Percentiles rank a stretch among this genome's conserved stretches.
Evolutionary conservation across 2,797 vertebrate species (phyloP).

Genomic region (Helicolenus hilgendorfi): DNA sequence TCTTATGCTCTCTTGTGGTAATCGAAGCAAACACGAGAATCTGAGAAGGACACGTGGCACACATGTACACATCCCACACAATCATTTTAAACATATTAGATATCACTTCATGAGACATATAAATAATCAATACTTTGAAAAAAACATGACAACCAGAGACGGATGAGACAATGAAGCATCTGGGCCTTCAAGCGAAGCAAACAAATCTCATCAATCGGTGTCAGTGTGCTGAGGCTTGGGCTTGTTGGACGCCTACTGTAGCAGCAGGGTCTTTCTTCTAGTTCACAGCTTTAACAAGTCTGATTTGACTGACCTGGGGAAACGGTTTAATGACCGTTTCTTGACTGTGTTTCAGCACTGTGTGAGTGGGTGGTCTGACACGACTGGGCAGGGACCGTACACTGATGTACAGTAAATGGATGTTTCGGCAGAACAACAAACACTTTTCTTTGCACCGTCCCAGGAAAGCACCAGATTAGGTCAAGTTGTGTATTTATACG

Average conservation of each 20-base stretch:
- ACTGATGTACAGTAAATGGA: constrained; percentile 87
- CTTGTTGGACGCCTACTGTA: constrained; percentile 45
- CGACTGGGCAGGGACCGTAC: constrained; percentile 74
- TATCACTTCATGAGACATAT: constrained; percentile 6
- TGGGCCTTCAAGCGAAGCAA: constrained; percentile 24
- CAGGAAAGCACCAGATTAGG: constrained; percentile 78
- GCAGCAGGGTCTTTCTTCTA: constrained; percentile 68
- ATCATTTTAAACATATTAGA: not conserved
- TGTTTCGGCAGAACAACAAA: constrained; percentile 87
- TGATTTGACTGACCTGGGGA: constrained; percentile 90
- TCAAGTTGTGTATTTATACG: constrained; percentile 78
- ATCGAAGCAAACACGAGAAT: not conserved
- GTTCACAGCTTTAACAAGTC: constrained; percentile 88
- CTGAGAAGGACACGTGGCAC: not conserved
- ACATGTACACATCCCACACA: not conserved
- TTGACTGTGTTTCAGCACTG: constrained; percentile 84
- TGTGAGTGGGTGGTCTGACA: constrained; percentile 89
- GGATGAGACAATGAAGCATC: constrained; percentile 43
- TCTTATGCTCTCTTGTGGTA: not conserved
- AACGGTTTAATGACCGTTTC: constrained; percentile 88
- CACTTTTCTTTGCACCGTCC: constrained; percentile 72
- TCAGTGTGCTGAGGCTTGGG: constrained; percentile 57
- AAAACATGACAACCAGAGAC: constrained; percentile 18
- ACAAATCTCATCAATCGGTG: constrained; percentile 66
- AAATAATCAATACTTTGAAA: not conserved